These are phyloP conservation scores for Pollenia griseotomentosa DNA, from an alignment of 2,888 invertebrate genomes.

Conservation along the genomic window DNA sequence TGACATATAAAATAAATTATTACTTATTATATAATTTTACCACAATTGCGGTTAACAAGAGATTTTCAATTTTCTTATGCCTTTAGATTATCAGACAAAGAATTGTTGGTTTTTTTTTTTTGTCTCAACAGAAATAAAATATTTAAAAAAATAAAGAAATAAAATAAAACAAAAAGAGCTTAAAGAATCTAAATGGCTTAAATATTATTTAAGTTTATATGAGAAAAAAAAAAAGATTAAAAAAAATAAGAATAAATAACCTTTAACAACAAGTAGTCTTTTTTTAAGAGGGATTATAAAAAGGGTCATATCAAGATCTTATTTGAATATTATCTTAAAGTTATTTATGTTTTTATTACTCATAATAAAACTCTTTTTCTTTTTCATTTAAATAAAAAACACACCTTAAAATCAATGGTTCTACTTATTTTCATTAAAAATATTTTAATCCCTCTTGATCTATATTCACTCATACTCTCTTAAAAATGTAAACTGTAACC, in stretches of 20 bases:
- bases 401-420: conserved; percentile 44
- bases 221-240: not conserved
- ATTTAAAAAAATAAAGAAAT: not conserved
- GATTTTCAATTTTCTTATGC: conserved; percentile 36
- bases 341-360: conserved; percentile 13
- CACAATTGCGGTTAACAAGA: conserved; percentile 66
- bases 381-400: conserved; percentile 1
- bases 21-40: conserved; percentile 66
- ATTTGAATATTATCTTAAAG: conserved; percentile 35
- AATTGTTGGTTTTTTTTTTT: conserved; percentile 18
- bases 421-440: conserved; percentile 3
- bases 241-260: not conserved
- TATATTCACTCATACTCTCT: conserved; percentile 17
- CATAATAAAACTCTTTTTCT: conserved; percentile 16
- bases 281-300: conserved; percentile 26
- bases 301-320: conserved; percentile 33
- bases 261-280: conserved; percentile 10
- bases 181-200: conserved; percentile 1
- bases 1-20: conserved; percentile 69
- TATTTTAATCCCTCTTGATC: conserved; percentile 61
- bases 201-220: not conserved
- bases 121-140: not conserved
- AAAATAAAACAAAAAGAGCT: not conserved
- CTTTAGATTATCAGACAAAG: conserved; percentile 25
- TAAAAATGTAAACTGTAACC: not conserved